phyloP scores from a whole-genome alignment of 2,113 vertebrate genomes.

The Scomber scombrus region DNA sequence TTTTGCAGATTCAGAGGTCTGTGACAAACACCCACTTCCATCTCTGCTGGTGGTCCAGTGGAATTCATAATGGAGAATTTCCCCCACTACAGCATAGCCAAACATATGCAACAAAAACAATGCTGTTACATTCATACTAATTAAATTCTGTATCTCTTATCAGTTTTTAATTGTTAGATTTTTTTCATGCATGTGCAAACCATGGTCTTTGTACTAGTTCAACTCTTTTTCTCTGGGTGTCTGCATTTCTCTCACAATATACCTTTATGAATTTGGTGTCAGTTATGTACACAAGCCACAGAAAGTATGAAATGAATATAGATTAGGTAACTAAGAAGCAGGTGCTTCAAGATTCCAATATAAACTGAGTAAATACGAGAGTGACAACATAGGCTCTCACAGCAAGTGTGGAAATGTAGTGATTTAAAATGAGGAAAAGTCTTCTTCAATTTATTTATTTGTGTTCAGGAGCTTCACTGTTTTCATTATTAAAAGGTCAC shows the following conservation, averaged over 20 bases:
- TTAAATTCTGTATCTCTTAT: too few relatives aligned
- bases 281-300: constrained; percentile 2
- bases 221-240: background rate
- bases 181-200: background rate
- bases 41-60: too few relatives aligned
- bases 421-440: constrained; percentile 4
- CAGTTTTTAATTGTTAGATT: too few relatives aligned
- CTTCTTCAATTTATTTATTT: background rate
- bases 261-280: background rate
- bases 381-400: constrained; percentile 20
- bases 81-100: too few relatives aligned
- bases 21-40: too few relatives aligned
- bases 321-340: constrained; percentile 7
- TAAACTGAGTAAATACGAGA: constrained; percentile 24
- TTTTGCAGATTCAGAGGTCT: too few relatives aligned
- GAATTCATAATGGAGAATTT: too few relatives aligned
- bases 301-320: constrained; percentile 2
- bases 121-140: too few relatives aligned
- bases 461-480: background rate
- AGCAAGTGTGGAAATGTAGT: constrained; percentile 18
- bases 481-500: constrained; percentile 50
- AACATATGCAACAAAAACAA: too few relatives aligned
- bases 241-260: background rate
- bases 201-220: background rate
- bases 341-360: constrained; percentile 12